Base-by-base conservation (phyloP, 2,888 invertebrate genomes). In the Drosophila kanekoi region DNA sequence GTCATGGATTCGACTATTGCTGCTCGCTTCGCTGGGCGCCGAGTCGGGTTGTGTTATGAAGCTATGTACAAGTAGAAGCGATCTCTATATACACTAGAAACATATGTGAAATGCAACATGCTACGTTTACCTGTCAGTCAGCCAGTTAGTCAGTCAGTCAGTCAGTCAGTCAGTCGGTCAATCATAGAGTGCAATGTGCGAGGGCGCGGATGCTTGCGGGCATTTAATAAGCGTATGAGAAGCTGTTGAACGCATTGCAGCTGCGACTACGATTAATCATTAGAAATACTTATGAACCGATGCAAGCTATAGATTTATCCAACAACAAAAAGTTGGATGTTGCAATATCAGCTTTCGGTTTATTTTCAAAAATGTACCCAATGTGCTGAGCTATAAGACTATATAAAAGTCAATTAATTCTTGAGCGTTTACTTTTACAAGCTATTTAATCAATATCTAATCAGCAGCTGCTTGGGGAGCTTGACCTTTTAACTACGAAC, bases 11-110 rank as follows among this genome's bases (percentile, higher is more conserved):
- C 54, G 23, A 66, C 51, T 49, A 16, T 52, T 41, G 32, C 41
- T 41, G 52, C 37, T 67, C 83, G 86, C 83, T 79, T 81, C 83
- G 73, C 33, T 73, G 77, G 54, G 66, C 83, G 16, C 14, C 38
- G 20, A 64, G 40, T 69, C 76, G 63, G 28, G 59, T 59, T 52
- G 35, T 56, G 52, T 18, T 32, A 48, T 54, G 52, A 60, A 72
- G 60, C 66, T 65, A 43, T 56, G 32, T 56, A 11, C 33, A 23
- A 23, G 8, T 28, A 28, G 38, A 13, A 16, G 18, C 11, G 14
- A 13, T 18, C 14, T 51, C 5, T 51, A 35, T 57, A 14, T 28
- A 51, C 41, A 52, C 77, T 77, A 59, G 60, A 61, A 57, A 58
- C 49, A 59, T 59, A 68, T 75, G 53, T 72, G 71, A 76, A 64